phyloP scores from a whole-genome alignment of 2,113 vertebrate species.

The Turdus rufiventris region DNA sequence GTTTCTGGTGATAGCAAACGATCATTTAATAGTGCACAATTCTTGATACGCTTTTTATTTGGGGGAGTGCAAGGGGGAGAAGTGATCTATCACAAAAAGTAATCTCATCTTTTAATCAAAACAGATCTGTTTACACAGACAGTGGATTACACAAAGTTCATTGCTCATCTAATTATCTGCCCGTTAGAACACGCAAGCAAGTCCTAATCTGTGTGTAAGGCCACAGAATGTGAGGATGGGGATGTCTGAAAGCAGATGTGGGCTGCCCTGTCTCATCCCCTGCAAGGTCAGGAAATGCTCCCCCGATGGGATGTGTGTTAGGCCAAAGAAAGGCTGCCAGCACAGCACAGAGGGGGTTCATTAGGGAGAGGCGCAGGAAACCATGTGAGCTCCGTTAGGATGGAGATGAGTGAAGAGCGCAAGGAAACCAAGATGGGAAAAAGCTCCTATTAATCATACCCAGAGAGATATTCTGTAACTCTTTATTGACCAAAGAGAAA shows the following conservation, averaged over 20 bases:
- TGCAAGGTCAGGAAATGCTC: background rate
- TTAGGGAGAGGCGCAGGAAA: background rate
- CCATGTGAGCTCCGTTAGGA: background rate
- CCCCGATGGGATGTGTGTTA: background rate
- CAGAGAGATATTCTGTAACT: background rate
- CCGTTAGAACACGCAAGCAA: background rate
- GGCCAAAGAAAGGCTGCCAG: background rate
- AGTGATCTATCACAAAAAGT: background rate
- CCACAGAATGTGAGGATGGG: background rate
- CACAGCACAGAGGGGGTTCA: background rate
- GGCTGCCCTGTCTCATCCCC: background rate
- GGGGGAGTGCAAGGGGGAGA: background rate
- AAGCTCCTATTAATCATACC: background rate
- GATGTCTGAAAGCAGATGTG: background rate
- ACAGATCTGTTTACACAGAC: background rate
- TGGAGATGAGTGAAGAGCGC: background rate
- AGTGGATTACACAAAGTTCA: conserved; percentile 1
- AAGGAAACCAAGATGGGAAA: background rate
- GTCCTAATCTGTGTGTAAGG: background rate
- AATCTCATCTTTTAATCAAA: conserved; percentile 17
- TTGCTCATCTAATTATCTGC: background rate
- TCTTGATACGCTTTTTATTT: rapidly evolving
- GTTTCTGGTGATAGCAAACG: background rate
- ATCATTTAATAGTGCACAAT: background rate
- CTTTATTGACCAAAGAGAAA: background rate